phyloP scores from a whole-genome alignment of 2,113 vertebrate genomes.

The Accipiter virgatus region DNA sequence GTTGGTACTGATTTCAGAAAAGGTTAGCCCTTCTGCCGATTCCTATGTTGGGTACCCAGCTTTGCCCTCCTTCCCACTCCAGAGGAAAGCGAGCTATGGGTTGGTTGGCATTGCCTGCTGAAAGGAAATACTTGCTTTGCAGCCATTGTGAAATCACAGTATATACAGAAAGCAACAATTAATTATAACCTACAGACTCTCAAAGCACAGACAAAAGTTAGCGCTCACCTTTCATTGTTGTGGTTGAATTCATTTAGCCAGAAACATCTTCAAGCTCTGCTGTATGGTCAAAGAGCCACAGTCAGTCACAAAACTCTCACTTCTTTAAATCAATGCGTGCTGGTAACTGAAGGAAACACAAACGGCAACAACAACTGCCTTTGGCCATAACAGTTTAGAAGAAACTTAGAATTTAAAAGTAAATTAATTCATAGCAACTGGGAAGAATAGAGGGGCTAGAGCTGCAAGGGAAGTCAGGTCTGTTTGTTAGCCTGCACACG shows the following conservation, averaged over 20 bases:
- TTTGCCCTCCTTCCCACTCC: not conserved
- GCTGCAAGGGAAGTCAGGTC: not conserved
- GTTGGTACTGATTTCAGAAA: not conserved
- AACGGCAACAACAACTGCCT: not conserved
- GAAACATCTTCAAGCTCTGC: not conserved
- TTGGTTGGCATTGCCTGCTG: not conserved
- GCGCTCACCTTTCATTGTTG: not conserved
- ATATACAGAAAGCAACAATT: not conserved
- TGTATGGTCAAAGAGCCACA: not conserved
- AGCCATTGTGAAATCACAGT: not conserved
- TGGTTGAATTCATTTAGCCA: not conserved
- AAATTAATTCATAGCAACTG: not conserved
- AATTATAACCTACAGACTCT: not conserved
- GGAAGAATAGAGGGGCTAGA: not conserved
- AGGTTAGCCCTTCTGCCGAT: not conserved
- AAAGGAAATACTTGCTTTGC: not conserved
- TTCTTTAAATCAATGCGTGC: not conserved
- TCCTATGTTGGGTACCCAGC: fast-evolving
- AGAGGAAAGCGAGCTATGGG: not conserved
- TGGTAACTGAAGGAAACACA: not conserved
- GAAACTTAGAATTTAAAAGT: not conserved
- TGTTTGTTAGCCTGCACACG: not conserved
- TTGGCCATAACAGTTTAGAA: not conserved
- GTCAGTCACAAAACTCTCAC: not conserved
- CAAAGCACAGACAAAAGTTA: not conserved